Conservation (phyloP, 2,113 vertebrate genomes). For the Phylloscopus trochilus region DNA sequence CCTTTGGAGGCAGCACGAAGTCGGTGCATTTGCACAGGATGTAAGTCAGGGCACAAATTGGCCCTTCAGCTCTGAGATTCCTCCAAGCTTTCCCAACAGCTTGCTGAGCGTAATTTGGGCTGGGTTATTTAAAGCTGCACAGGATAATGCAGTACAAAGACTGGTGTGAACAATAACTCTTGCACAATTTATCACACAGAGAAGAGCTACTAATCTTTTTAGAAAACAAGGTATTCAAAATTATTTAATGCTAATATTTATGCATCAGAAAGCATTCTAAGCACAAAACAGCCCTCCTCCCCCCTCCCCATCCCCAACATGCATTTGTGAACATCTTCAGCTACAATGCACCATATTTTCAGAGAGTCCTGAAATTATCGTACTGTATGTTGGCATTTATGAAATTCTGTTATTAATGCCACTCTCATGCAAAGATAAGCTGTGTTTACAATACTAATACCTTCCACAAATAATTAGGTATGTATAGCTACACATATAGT, state of each 20-base stretch:
- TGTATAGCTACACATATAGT: constrained; percentile 3
- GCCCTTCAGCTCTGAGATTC: constrained; percentile 53
- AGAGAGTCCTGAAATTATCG: constrained; percentile 26
- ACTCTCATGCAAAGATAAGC: constrained; percentile 28
- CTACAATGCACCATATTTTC: constrained; percentile 56
- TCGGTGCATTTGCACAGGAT: neutral
- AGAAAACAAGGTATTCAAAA: constrained; percentile 78
- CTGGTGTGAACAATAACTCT: constrained; percentile 73
- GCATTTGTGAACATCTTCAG: constrained; percentile 58
- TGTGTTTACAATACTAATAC: constrained; percentile 43
- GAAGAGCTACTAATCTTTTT: constrained; percentile 81
- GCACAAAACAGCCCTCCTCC: constrained; percentile 37
- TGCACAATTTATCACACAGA: constrained; percentile 75
- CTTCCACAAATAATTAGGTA: constrained; percentile 47
- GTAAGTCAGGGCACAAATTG: constrained; percentile 57
- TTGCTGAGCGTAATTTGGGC: constrained; percentile 67
- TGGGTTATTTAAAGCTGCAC: constrained; percentile 73
- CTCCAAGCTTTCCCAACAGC: constrained; percentile 62
- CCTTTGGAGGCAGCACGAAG: neutral
- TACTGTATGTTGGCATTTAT: constrained; percentile 24
- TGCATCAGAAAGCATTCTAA: constrained; percentile 72
- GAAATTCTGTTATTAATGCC: constrained; percentile 67
- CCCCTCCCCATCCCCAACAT: neutral
- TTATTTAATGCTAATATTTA: constrained; percentile 83
- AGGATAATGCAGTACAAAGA: constrained; percentile 71